Conservation (phyloP, 2,888 invertebrate species). For the Caenorhabditis sp. region DNA sequence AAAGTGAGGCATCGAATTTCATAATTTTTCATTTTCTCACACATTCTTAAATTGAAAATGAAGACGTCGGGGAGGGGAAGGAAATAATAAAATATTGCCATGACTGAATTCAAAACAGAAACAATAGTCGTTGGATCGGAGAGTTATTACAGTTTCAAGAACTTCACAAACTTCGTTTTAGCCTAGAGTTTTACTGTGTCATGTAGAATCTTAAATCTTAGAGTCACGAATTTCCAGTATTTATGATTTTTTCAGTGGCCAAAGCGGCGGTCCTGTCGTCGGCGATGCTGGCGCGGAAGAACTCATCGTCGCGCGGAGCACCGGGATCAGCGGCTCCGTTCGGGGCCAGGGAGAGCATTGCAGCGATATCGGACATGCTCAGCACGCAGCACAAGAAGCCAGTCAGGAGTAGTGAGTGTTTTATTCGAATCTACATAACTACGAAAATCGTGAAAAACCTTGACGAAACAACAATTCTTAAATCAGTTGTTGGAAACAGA, state of each 20-base stretch:
- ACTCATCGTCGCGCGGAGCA: slow-evolving; percentile 72
- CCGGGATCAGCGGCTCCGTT: slow-evolving; percentile 63
- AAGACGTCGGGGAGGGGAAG: slow-evolving; percentile 14
- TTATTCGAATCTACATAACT: too few species aligned
- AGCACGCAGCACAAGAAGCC: slow-evolving; percentile 72
- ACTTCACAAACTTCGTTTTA: background rate
- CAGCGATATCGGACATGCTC: slow-evolving; percentile 76
- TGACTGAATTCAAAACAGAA: slow-evolving; percentile 4
- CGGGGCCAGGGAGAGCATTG: slow-evolving; percentile 74
- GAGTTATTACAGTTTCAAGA: background rate
- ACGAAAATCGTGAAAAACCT: too few species aligned
- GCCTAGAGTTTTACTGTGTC: too few species aligned
- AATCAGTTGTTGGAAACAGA: too few species aligned
- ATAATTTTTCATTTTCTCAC: slow-evolving; percentile 42
- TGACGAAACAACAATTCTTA: too few species aligned
- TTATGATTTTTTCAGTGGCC: slow-evolving; percentile 76
- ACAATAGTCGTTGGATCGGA: background rate
- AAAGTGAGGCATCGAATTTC: slow-evolving; percentile 32
- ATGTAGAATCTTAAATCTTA: too few species aligned
- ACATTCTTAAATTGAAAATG: slow-evolving; percentile 17
- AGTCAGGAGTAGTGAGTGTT: slow-evolving; percentile 63
- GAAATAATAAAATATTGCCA: slow-evolving; percentile 6
- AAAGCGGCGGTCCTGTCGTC: slow-evolving; percentile 79
- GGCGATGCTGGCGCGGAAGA: slow-evolving; percentile 79
- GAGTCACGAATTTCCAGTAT: background rate